These are phyloP conservation scores for Semnornis frantzii DNA, from an alignment of 2,113 vertebrate species.

Conservation along the genomic window DNA sequence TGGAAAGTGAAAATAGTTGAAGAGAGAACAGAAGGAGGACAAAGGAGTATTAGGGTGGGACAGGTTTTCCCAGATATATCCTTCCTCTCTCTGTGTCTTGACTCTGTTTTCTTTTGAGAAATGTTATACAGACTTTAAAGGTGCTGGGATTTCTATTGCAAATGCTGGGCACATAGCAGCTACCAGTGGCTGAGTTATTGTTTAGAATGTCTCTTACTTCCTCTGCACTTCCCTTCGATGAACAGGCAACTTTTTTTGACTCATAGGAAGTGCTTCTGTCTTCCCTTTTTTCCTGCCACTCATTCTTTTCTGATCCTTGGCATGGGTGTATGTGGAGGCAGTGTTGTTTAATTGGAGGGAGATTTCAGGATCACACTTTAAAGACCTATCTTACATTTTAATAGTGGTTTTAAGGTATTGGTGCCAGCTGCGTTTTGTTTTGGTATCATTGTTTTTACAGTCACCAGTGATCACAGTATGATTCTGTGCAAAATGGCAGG, in stretches of 20 bases:
- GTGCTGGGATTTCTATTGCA: neutral
- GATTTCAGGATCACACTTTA: too few species aligned
- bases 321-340: neutral
- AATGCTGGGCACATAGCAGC: neutral
- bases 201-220: neutral
- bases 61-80: neutral
- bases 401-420: neutral
- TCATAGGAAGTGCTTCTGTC: neutral
- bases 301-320: neutral
- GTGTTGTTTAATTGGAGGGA: neutral
- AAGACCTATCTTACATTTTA: accelerated
- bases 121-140: neutral
- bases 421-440: neutral
- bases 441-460: neutral
- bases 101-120: neutral
- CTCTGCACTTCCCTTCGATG: neutral
- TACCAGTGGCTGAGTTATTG: neutral
- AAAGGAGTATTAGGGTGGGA: neutral
- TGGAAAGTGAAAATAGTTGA: neutral
- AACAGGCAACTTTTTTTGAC: neutral
- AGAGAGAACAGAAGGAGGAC: neutral
- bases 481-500: neutral
- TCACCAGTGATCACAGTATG: neutral
- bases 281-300: neutral
- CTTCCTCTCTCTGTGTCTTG: neutral